Evolutionary conservation across 2,888 invertebrate species (phyloP), one percentile per base, ranked within the genome.

Genomic region (Diaperis boleti): DNA sequence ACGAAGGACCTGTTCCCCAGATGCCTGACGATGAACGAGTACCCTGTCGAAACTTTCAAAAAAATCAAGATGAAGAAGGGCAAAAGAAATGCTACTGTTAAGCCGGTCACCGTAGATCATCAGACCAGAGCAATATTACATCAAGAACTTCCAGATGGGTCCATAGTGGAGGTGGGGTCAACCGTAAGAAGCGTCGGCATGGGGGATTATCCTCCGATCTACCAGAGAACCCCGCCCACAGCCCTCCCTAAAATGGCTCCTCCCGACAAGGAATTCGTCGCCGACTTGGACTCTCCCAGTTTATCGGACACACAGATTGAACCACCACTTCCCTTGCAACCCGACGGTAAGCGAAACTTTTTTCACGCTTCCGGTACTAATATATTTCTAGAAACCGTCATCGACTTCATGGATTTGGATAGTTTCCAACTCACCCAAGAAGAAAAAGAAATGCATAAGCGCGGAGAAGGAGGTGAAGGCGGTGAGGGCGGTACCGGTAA

Each of bases 251-350:
- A 67, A 49, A 18, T 70, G 8, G 59, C 59, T 5, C 63, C 72
- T 1, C 68, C 68, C 1, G 66, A 69, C 31, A 59, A 66, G 4
- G 69, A 74, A 14, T 68, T 71, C 7, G 72, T 81, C 2, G 77
- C 77, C 2, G 81, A 82, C 74, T 72, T 87, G 77, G 87, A 87
- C 73, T 87, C 87, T 18, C 86, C 87, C 15, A 86, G 86, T 74
- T 82, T 87, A 68, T 86, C 86, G 37, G 86, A 86, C 75, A 87
- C 87, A 45, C 87, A 87, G 72, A 72, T 74, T 18, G 69, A 69
- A 42, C 33, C 85, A 81, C 59, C 84, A 79, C 65, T 83, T 82
- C 83, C 84, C 81, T 56, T 77, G 75, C 74, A 83, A 82, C 67
- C 72, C 3, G 72, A 72, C 44, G 69, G 72, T n/a, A n/a, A n/a